Conservation (phyloP, 2,113 vertebrate species). For the Callipepla californica region DNA sequence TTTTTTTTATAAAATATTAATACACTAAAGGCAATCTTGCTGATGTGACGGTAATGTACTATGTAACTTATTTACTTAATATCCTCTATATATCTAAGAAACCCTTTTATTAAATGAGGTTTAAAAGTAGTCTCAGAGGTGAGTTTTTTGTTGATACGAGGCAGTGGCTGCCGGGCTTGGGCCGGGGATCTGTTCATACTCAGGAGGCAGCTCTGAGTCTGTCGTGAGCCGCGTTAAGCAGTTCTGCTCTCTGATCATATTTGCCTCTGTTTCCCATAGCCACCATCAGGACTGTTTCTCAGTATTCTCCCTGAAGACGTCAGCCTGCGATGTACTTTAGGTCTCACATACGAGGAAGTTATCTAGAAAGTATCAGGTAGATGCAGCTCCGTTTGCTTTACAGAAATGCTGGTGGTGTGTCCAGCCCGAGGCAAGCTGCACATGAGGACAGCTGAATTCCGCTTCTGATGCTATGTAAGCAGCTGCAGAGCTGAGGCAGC, state of each 20-base stretch:
- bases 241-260: fast-evolving
- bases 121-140: conserved; percentile 58
- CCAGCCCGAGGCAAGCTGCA: background rate
- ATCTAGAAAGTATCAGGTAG: background rate
- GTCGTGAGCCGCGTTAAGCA: fast-evolving
- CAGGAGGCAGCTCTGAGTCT: background rate
- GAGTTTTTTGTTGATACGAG: background rate
- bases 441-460: background rate
- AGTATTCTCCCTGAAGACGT: fast-evolving
- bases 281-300: background rate
- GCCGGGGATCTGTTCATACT: background rate
- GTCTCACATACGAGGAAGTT: background rate
- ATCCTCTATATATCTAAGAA: conserved; percentile 78
- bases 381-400: background rate
- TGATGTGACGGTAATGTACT: conserved; percentile 86
- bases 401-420: background rate
- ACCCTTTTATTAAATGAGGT: conserved; percentile 86
- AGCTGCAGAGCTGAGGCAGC: background rate
- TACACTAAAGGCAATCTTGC: conserved; percentile 87
- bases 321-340: background rate
- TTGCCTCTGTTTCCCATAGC: background rate
- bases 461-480: background rate
- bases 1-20: conserved; percentile 87
- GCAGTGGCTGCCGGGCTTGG: fast-evolving
- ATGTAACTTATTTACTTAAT: conserved; percentile 88